Percentiles rank a stretch among this genome's conserved stretches.
Evolutionary conservation across 2,888 invertebrate species (phyloP).

Genomic region (Herminia tarsipennalis): DNA sequence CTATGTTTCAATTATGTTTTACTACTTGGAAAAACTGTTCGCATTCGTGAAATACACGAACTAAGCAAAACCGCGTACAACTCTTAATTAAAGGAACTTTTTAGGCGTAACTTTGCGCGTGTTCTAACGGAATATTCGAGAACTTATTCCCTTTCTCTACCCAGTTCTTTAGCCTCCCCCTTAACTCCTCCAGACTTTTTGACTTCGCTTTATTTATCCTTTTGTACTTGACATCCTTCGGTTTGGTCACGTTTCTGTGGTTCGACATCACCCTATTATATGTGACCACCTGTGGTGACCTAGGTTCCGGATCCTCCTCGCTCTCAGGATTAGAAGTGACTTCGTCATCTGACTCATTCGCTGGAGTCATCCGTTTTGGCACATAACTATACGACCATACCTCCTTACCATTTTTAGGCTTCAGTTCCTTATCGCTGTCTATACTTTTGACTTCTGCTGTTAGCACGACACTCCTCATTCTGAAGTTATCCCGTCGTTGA

Average conservation of each 20-base stretch:
- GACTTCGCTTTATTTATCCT: conserved; percentile 96
- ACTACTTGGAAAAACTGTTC: background rate
- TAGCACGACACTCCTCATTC: conserved; percentile 77
- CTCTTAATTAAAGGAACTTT: conserved; percentile 64
- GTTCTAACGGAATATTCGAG: conserved; percentile 88
- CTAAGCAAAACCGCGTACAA: conserved; percentile 14
- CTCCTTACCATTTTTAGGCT: conserved; percentile 62
- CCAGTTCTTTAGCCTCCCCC: conserved; percentile 94
- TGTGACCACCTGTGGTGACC: conserved; percentile 87
- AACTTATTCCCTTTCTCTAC: conserved; percentile 92
- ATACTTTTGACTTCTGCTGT: conserved; percentile 79
- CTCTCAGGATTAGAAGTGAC: conserved; percentile 75
- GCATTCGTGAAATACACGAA: conserved; percentile 9
- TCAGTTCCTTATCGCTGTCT: conserved; percentile 73
- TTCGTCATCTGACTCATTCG: conserved; percentile 76
- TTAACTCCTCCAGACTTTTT: conserved; percentile 93
- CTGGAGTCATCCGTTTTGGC: conserved; percentile 79
- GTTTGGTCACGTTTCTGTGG: conserved; percentile 95
- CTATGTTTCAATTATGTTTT: background rate
- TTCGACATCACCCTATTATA: conserved; percentile 96
- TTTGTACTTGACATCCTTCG: conserved; percentile 96
- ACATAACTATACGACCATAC: conserved; percentile 82
- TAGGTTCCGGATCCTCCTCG: conserved; percentile 72
- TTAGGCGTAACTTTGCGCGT: conserved; percentile 88
- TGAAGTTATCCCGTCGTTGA: conserved; percentile 79